Evolutionary conservation across 1,140 invertebrate species (phyloP).

Genomic region (Propsilocerus akamusi): DNA sequence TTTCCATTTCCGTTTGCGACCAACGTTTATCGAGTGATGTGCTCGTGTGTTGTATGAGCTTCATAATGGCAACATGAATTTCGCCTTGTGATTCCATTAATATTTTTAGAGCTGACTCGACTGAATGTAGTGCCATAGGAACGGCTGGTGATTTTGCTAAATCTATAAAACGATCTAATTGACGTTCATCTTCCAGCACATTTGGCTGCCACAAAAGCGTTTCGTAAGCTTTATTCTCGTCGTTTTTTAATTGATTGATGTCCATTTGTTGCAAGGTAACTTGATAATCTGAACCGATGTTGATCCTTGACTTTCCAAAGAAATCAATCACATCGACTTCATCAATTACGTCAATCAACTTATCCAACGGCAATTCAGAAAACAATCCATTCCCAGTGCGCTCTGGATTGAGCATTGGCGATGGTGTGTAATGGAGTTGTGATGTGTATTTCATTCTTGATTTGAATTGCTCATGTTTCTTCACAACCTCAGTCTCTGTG

Average conservation of each 20-base stretch:
- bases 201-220: conserved; percentile 75
- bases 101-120: conserved; percentile 85
- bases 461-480: conserved; percentile 27
- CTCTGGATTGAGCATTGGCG: conserved; percentile 79
- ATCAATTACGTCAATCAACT: conserved; percentile 11
- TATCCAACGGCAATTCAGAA: conserved; percentile 5
- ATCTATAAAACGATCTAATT: conserved; percentile 48
- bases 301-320: conserved; percentile 44
- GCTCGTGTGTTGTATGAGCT: conserved; percentile 50
- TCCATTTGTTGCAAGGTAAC: conserved; percentile 41
- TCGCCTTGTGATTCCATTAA: conserved; percentile 73
- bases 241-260: conserved; percentile 13
- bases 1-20: conserved; percentile 69
- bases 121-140: conserved; percentile 77
- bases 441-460: conserved; percentile 34
- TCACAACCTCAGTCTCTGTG: conserved; percentile 20
- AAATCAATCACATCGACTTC: conserved; percentile 22
- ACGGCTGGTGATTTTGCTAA: conserved; percentile 83
- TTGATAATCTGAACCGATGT: conserved; percentile 79
- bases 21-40: conserved; percentile 63
- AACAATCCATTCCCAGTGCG: conserved; percentile 73
- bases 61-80: conserved; percentile 72
- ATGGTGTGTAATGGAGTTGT: conserved; percentile 65
- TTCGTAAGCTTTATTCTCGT: conserved; percentile 31
- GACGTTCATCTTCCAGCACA: conserved; percentile 27